Evolutionary conservation across 2,797 vertebrate species (phyloP).

Genomic region (Mormyrus proboscirostris): DNA sequence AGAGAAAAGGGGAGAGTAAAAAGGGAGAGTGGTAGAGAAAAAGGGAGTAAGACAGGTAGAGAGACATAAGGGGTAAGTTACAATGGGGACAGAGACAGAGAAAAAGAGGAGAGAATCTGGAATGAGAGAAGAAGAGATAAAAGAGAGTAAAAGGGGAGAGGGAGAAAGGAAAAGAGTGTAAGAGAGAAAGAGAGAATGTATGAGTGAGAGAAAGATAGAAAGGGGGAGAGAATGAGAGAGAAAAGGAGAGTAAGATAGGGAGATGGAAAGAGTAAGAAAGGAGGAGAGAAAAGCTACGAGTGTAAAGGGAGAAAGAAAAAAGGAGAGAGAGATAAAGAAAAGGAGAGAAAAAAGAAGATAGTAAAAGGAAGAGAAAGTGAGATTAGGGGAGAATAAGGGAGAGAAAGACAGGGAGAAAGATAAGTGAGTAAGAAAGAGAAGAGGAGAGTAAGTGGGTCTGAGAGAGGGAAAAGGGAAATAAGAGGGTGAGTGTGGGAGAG

Average conservation of each 20-base stretch:
- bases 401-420: slow-evolving; percentile 25
- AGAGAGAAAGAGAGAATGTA: slow-evolving; percentile 30
- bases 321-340: background rate
- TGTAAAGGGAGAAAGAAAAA: slow-evolving; percentile 44
- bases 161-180: slow-evolving; percentile 22
- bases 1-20: background rate
- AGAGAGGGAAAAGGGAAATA: background rate
- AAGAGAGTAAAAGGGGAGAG: slow-evolving; percentile 41
- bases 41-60: background rate
- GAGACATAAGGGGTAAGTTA: background rate
- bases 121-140: background rate
- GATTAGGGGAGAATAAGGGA: background rate
- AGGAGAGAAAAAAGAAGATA: slow-evolving; percentile 37
- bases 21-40: slow-evolving; percentile 1
- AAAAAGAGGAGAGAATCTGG: background rate
- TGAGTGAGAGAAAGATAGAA: background rate
- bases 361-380: background rate
- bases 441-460: background rate
- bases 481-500: background rate
- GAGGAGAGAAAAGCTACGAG: background rate
- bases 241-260: background rate
- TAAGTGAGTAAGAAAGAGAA: slow-evolving; percentile 19
- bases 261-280: background rate
- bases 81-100: background rate
- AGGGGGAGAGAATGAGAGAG: background rate